These are phyloP conservation scores for Andrena fulva DNA, from an alignment of 2,888 invertebrate genomes.

Conservation along the genomic window DNA sequence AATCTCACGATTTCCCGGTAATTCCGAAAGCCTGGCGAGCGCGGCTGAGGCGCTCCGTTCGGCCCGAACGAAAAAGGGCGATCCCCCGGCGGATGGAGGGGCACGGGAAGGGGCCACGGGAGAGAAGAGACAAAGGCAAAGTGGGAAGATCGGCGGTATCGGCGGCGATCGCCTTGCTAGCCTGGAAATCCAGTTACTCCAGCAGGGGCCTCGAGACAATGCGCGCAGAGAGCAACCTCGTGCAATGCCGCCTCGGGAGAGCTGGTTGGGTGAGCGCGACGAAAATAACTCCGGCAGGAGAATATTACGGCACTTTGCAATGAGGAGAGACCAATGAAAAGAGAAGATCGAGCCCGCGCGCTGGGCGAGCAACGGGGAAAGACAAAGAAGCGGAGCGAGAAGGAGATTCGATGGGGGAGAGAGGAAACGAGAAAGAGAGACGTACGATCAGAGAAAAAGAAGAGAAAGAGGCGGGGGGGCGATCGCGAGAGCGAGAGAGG, in stretches of 20 bases:
- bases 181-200: constrained; percentile 74
- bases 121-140: constrained; percentile 44
- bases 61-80: not conserved
- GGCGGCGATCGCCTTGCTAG: constrained; percentile 67
- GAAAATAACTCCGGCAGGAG: constrained; percentile 75
- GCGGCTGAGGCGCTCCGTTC: not conserved
- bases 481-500: not conserved
- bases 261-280: constrained; percentile 70
- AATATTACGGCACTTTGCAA: constrained; percentile 77
- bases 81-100: not conserved
- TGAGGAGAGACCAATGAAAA: constrained; percentile 63
- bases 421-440: constrained; percentile 10
- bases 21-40: not conserved
- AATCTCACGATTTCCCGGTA: not conserved
- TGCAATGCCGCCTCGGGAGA: constrained; percentile 71
- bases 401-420: not conserved
- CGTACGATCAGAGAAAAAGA: constrained; percentile 7
- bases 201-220: constrained; percentile 66
- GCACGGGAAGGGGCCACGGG: not conserved
- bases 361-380: constrained; percentile 11
- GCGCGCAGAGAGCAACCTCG: constrained; percentile 63
- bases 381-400: constrained; percentile 35
- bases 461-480: constrained; percentile 9
- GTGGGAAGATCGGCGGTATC: constrained; percentile 60
- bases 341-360: constrained; percentile 31